Evolutionary conservation across 2,888 invertebrate species (phyloP).

Genomic region (Callyntrura guangdongensis): DNA sequence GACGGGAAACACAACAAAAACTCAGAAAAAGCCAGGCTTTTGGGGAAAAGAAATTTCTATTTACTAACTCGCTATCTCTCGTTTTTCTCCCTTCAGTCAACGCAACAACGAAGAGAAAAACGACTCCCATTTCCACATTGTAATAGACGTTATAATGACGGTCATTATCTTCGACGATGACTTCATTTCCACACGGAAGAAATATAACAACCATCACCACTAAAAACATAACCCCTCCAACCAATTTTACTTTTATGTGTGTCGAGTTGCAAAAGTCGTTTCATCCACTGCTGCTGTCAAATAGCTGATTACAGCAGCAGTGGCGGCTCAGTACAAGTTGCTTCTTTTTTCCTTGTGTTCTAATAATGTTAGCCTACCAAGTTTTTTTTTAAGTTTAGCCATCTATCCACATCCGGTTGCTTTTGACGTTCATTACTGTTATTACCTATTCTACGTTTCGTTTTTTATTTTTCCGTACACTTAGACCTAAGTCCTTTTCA

Average conservation of each 20-base stretch:
- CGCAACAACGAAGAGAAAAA: conserved; percentile 39
- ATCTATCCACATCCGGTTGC: no score
- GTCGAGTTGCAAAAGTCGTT: background rate
- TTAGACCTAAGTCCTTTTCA: conserved; percentile 39
- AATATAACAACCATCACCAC: conserved; percentile 58
- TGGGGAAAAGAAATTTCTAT: conserved; percentile 56
- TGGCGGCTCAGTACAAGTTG: background rate
- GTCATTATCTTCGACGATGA: conserved; percentile 78
- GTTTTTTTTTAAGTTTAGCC: no score
- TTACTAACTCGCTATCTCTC: background rate
- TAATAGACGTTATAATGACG: conserved; percentile 79
- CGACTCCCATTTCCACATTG: conserved; percentile 78
- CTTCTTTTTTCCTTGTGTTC: conserved; percentile 34
- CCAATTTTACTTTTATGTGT: background rate
- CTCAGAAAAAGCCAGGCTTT: conserved; percentile 1
- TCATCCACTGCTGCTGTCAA: background rate
- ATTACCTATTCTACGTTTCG: conserved; percentile 34
- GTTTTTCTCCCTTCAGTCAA: background rate
- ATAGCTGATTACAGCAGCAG: no score
- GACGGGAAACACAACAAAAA: background rate
- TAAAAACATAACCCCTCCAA: background rate
- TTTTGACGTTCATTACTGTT: conserved; percentile 35
- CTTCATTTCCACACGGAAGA: conserved; percentile 77
- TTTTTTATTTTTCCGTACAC: conserved; percentile 26
- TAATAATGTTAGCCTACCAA: background rate